Evolutionary conservation across 1,140 invertebrate genomes (phyloP), one percentile per base, ranked within the genome.

Genomic region (Dreissena polymorpha): DNA sequence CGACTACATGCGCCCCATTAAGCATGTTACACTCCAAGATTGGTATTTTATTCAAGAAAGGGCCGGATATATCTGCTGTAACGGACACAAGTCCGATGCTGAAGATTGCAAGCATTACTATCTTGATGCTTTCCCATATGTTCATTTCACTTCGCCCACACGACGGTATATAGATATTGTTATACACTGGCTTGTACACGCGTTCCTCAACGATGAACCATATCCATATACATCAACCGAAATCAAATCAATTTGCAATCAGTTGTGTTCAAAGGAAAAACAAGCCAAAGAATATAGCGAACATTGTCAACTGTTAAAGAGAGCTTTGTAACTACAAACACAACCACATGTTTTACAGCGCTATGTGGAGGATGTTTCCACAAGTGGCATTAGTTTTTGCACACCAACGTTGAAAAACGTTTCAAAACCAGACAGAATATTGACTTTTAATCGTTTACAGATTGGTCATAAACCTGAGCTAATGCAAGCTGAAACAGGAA

Each of bases 1-100:
- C n/a, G n/a, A n/a, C n/a, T n/a, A n/a, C 97, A 39, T 97, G 97
- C 0, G 98, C 98, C 88, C 93, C 97, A 88, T 94, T 97, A 76
- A 98, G 98, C 94, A 94, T 97, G 0, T 97, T 98, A 93, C 95
- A 97, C 53, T 94, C 98, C 60, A 74, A n/a, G 65, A 80, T 18
- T 87, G 86, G 86, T 69, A 79, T 27, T n/a, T n/a, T n/a, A n/a
- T n/a, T n/a, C n/a, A n/a, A n/a, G n/a, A n/a, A n/a, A n/a, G n/a
- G n/a, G n/a, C 98, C 16, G 97, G 98, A 91, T 95, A 85, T 57
- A 79, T 51, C 27, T 87, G 82, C 60, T n/a, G n/a, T n/a, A n/a
- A n/a, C n/a, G 75, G 79, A 75, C 67, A 25, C 21, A 70, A 53
- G 14, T n/a, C 71, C 14, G 23, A 64, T 64, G 14, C 25, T n/a